Conservation (phyloP, 2,888 invertebrate species). For the Plebejus anna region DNA sequence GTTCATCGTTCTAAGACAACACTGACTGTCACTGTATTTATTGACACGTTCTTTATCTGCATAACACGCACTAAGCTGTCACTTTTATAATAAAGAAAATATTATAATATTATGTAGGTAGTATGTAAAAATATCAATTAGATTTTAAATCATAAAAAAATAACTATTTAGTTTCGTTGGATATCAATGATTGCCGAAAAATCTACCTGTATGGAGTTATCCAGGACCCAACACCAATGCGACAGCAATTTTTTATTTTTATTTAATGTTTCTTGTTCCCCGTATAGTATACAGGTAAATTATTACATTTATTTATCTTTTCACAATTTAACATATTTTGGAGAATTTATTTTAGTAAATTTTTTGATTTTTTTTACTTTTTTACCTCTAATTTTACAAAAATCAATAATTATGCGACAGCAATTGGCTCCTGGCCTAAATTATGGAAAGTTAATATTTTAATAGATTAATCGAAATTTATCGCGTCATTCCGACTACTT, state of each 20-base stretch:
- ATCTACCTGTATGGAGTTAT: background rate
- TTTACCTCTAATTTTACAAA: too few species aligned
- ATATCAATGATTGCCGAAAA: background rate
- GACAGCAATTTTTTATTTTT: background rate
- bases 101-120: background rate
- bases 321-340: too few species aligned
- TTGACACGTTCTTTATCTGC: background rate
- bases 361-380: too few species aligned
- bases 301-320: too few species aligned
- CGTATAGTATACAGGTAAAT: too few species aligned
- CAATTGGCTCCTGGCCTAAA: background rate
- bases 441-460: background rate
- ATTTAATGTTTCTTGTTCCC: too few species aligned
- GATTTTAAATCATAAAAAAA: too few species aligned
- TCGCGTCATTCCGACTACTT: background rate
- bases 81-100: background rate
- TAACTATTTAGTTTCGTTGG: background rate
- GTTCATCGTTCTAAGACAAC: conserved; percentile 33
- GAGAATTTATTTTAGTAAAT: too few species aligned
- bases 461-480: background rate
- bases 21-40: conserved; percentile 29
- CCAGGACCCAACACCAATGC: background rate
- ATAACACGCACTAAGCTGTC: conserved; percentile 21
- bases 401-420: background rate
- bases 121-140: background rate